Base-by-base conservation (phyloP, 1,140 invertebrate species). In the Zeugodacus cucurbitae region DNA sequence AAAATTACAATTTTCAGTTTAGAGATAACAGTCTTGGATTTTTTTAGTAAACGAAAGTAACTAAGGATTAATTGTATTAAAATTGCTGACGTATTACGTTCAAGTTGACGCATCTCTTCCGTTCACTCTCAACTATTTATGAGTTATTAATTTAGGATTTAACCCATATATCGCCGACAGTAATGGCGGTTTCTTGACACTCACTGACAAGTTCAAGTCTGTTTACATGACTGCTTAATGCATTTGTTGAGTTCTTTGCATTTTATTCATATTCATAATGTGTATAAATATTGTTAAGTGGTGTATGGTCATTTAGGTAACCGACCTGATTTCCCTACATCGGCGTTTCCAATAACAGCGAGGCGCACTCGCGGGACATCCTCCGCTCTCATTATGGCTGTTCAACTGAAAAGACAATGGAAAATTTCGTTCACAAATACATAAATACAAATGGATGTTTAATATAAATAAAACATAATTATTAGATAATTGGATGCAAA, bases 261-360 rank as follows among this genome's bases (percentile, higher is more conserved):
- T 32, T 67, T 29, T 57, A 32, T 54, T 26, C 44, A 41, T 44
- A 2, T 32, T 17, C 14, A 29, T 54, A 54, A 86, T 34, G 48
- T 57, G 26, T 86, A 82, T 44, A 82, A 44, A 82, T 82, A 26
- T 82, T 41, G 22, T 44, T 48, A 82, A 29, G 22, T 82, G 5
- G 26, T 86, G 3, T 86, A 2, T 59, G 48, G 26, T 41, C 22
- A 54, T 86, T 26, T 59, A 34, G 59, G 17, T 59, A 90, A 89
- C 94, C 94, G 94, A 96, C 96, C 96, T 92, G 96, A 96, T 95
- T 96, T 96, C 90, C 96, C 96, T 89, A 96, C 96, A 92, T 96
- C 95, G 62, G 95, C 95, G 92, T 95, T 96, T 74, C 96, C 96
- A 88, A 96, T 94, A 87, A 96, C 96, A 32, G 95, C 96, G 89